These are phyloP conservation scores for Chionomys nivalis DNA, from an alignment of 2,113 vertebrate genomes.

Conservation along the genomic window DNA sequence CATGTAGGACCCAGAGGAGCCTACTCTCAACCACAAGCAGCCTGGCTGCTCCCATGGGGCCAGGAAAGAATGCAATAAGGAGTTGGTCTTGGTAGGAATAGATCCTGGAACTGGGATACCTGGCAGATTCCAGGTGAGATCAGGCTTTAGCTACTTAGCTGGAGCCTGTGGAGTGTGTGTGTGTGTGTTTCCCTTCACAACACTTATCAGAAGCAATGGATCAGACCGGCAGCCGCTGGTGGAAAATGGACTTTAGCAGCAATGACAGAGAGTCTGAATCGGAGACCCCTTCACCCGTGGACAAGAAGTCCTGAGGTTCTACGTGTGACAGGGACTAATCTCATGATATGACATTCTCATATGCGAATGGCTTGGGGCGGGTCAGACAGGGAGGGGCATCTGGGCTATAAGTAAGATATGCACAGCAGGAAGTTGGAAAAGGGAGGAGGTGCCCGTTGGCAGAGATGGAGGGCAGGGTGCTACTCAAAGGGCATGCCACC, in stretches of 20 bases:
- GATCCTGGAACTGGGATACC: background rate
- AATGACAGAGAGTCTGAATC: background rate
- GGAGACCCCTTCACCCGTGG: background rate
- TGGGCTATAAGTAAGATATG: background rate
- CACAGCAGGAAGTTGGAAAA: background rate
- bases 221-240: background rate
- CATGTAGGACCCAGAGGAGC: background rate
- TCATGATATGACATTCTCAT: background rate
- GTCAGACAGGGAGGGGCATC: background rate
- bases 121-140: background rate
- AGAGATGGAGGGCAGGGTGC: background rate
- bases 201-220: background rate
- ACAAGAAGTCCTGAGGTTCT: background rate
- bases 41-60: background rate
- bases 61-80: background rate
- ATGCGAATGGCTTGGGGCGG: background rate
- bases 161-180: background rate
- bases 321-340: background rate
- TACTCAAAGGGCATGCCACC: background rate
- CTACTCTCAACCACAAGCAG: too few species aligned
- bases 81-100: background rate
- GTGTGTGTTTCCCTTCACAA: background rate
- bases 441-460: background rate
- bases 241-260: background rate
- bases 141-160: background rate